Evolutionary conservation across 2,888 invertebrate genomes (phyloP).

Genomic region (Tetranychus piercei): DNA sequence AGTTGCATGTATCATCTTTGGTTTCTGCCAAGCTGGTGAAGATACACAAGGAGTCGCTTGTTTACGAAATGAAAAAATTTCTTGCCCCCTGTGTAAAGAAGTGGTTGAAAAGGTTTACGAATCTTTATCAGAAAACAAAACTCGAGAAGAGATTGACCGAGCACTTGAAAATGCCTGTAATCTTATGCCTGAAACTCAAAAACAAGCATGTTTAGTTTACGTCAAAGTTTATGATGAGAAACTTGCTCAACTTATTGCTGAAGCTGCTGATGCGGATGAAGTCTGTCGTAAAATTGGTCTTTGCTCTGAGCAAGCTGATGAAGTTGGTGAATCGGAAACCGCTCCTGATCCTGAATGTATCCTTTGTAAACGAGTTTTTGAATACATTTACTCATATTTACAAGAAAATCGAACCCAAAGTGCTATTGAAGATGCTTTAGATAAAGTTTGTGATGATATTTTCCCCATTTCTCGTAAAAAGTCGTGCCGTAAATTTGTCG

Average conservation of each 20-base stretch:
- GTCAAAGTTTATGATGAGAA: constrained; percentile 55
- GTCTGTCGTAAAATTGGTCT: constrained; percentile 40
- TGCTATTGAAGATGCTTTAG: constrained; percentile 48
- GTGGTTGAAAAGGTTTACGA: neutral
- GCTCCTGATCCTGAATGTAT: constrained; percentile 3
- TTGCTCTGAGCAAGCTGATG: constrained; percentile 2
- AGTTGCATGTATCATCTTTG: neutral
- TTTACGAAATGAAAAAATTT: neutral
- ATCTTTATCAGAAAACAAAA: constrained; percentile 44
- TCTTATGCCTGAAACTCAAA: constrained; percentile 27
- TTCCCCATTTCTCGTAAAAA: constrained; percentile 38
- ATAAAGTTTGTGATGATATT: constrained; percentile 50
- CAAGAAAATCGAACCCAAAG: constrained; percentile 47
- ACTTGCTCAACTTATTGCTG: constrained; percentile 55
- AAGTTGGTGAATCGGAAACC: too few relatives aligned
- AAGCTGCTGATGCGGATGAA: constrained; percentile 53
- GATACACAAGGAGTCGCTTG: neutral
- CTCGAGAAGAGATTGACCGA: constrained; percentile 51
- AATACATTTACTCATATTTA: neutral
- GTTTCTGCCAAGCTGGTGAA: neutral
- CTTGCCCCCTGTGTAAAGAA: neutral
- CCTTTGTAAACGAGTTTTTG: neutral
- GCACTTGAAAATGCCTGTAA: constrained; percentile 51
- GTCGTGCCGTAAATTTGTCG: constrained; percentile 51
- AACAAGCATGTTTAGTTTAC: constrained; percentile 50